Conservation (phyloP, 2,888 invertebrate genomes). For the Yponomeuta sedellus region DNA sequence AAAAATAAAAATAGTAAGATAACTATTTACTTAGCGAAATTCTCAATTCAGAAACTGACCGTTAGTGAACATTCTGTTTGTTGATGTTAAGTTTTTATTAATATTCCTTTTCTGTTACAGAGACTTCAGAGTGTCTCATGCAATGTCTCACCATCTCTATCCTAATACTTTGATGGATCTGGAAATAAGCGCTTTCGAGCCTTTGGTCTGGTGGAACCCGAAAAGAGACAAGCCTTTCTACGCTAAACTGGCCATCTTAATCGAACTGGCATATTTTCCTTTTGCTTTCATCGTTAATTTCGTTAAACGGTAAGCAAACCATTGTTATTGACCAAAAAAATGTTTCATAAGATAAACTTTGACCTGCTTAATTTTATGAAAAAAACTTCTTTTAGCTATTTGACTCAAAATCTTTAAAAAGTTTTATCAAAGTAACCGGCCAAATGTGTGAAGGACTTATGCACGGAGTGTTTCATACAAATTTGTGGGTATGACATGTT, state of each 20-base stretch:
- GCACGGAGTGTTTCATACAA: too few relatives aligned
- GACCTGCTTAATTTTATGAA: neutral
- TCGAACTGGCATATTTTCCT: constrained; percentile 59
- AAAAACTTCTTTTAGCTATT: neutral
- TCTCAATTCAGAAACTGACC: too few relatives aligned
- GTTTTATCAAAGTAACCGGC: too few relatives aligned
- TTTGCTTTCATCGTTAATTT: constrained; percentile 51
- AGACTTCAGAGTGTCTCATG: constrained; percentile 87
- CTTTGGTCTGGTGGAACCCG: constrained; percentile 81
- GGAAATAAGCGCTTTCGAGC: constrained; percentile 82
- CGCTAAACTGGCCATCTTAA: constrained; percentile 64
- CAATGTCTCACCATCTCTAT: constrained; percentile 86
- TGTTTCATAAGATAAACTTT: neutral
- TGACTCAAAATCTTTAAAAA: too few relatives aligned
- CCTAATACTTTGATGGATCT: constrained; percentile 86
- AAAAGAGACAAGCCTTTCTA: constrained; percentile 68
- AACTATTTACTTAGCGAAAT: too few relatives aligned
- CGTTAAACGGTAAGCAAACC: constrained; percentile 53
- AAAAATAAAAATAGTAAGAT: too few relatives aligned
- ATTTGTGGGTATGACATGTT: too few relatives aligned
- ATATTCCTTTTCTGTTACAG: constrained; percentile 49
- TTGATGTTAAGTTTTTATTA: neutral
- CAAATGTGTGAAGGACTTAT: too few relatives aligned
- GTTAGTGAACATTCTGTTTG: neutral
- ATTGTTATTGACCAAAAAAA: too few relatives aligned